Evolutionary conservation across 2,797 vertebrate species (phyloP), one percentile per base, ranked within the genome.

Genomic region (Chelonia mydas): DNA sequence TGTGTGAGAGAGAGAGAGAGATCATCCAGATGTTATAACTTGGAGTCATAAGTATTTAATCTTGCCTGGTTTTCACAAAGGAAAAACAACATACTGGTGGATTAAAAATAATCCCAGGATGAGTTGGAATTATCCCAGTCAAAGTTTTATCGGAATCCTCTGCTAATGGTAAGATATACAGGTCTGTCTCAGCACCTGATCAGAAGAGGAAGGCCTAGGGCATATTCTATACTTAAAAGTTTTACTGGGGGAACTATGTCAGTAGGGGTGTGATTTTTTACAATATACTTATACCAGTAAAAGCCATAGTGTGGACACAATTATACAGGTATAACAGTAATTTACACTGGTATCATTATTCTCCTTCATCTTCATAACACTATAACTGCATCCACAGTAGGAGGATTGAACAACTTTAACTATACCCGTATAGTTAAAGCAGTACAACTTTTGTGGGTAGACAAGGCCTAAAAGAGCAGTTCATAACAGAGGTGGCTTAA

Each of bases 341-440:
- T 0, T 2, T 57, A 41, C 12, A 2, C 47, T 45, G 31, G 17
- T 92, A 83, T 81, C 51, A 27, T 76, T 91, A 9, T 41, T 82
- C 47, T 25, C 11, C 57, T 5, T 49, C 59, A 33, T 3, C 76
- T 86, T 37, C 7, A 76, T 47, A 54, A 0, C 0, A 0, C 1
- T 50, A 0, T 3, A 50, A 82, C 4, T 11, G 15, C 57, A 53
- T 21, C 17, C 31, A 61, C 65, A 82, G 16, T 4, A 23, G 45
- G 65, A 84, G 5, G 7, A 2, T 49, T 72, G 1, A 7, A 57
- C 55, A 59, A 59, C 57, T 59, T 37, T 19, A 72, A 10, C 31
- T 53, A 76, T 21, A 59, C 12, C 49, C 31, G 37, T 37, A 27
- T 57, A 50, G 12, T 54, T 72, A 65, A 61, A 50, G 47, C 74